phyloP scores from a whole-genome alignment of 2,797 vertebrate species.

The Argya squamiceps region DNA sequence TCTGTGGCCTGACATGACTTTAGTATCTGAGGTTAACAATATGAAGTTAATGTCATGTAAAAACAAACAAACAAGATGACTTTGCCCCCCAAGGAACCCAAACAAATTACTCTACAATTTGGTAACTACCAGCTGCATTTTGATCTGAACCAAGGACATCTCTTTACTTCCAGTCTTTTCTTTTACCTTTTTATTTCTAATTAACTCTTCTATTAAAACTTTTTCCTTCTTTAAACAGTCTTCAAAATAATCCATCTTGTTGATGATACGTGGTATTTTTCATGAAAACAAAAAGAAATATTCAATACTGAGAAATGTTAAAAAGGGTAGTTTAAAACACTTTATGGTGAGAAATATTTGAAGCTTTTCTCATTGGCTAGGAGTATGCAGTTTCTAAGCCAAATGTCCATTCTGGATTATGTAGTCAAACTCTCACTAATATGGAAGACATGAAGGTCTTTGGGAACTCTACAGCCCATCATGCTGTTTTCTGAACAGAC shows the following conservation, averaged over 20 bases:
- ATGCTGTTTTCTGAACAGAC: neutral
- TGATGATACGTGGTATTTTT: neutral
- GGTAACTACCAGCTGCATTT: neutral
- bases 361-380: neutral
- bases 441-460: neutral
- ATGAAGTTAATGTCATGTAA: neutral
- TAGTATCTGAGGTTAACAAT: neutral
- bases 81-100: neutral
- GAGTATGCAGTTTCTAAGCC: neutral
- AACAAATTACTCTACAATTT: neutral
- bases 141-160: neutral
- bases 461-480: neutral
- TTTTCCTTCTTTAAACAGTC: neutral
- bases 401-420: neutral
- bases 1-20: slow-evolving; percentile 5
- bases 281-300: neutral
- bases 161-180: neutral
- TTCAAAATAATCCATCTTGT: neutral
- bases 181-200: neutral
- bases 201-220: neutral
- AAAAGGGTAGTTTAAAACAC: neutral
- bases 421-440: neutral
- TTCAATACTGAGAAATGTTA: neutral
- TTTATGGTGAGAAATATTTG: slow-evolving; percentile 19
- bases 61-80: neutral